A percentile compares a stretch with the other conserved stretches of the same genome.
Evolutionary conservation across 2,888 invertebrate genomes (phyloP).

Genomic region (Apoderus coryli): DNA sequence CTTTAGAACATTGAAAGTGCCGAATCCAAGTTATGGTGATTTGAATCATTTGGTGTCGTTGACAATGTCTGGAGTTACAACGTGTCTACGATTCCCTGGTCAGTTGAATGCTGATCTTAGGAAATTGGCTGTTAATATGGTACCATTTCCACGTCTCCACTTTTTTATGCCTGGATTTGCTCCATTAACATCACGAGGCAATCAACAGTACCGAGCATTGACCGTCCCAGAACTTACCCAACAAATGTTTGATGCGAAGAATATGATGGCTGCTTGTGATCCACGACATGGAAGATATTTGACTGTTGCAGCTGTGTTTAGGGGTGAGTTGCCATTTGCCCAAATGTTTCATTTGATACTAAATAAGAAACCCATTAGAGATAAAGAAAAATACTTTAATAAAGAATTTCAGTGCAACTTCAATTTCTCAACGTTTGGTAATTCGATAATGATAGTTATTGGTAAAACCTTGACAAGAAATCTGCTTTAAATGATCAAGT

Average conservation of each 20-base stretch:
- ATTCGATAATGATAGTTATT: too few species aligned
- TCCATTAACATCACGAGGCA: slow-evolving; percentile 77
- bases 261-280: slow-evolving; percentile 68
- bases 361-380: too few species aligned
- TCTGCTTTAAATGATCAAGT: too few species aligned
- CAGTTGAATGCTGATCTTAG: slow-evolving; percentile 87
- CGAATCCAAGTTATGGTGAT: slow-evolving; percentile 80
- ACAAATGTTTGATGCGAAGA: slow-evolving; percentile 64
- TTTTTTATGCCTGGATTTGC: slow-evolving; percentile 97
- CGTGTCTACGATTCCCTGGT: slow-evolving; percentile 77
- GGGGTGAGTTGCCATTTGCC: too few species aligned
- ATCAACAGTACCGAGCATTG: slow-evolving; percentile 57
- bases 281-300: slow-evolving; percentile 55
- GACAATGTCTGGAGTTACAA: slow-evolving; percentile 79
- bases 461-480: too few species aligned
- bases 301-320: slow-evolving; percentile 56
- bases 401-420: too few species aligned
- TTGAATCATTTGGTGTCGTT: slow-evolving; percentile 75
- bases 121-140: slow-evolving; percentile 91
- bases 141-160: slow-evolving; percentile 90
- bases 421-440: too few species aligned
- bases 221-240: slow-evolving; percentile 64
- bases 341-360: too few species aligned
- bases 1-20: slow-evolving; percentile 74
- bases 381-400: too few species aligned